Percentiles rank a stretch among this genome's conserved stretches.
phyloP scores from a whole-genome alignment of 2,797 vertebrate genomes.

The Lepus oiostolus region DNA sequence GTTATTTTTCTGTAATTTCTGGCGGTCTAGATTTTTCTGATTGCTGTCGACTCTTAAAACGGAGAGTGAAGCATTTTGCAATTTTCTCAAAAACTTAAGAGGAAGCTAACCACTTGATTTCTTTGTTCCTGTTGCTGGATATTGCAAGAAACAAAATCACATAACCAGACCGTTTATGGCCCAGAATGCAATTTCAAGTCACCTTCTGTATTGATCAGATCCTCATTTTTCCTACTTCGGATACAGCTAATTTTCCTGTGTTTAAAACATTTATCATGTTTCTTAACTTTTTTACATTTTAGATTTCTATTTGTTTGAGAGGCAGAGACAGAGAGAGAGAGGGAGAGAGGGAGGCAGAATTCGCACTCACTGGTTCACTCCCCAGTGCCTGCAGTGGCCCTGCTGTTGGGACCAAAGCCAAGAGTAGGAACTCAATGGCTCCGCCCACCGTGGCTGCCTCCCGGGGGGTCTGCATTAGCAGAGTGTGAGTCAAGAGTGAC shows the following conservation, averaged over 20 bases:
- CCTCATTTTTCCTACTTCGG: neutral
- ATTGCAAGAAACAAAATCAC: neutral
- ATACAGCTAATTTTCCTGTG: neutral
- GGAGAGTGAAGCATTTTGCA: slow-evolving; percentile 45
- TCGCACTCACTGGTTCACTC: too few relatives aligned
- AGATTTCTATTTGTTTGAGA: too few relatives aligned
- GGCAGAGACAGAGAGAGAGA: too few relatives aligned
- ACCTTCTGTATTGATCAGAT: neutral
- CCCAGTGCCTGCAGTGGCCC: too few relatives aligned
- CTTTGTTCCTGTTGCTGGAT: slow-evolving; percentile 18
- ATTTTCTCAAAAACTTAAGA: slow-evolving; percentile 63
- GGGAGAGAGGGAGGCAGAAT: too few relatives aligned
- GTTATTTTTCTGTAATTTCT: slow-evolving; percentile 49
- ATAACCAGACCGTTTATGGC: neutral
- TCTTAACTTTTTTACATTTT: neutral
- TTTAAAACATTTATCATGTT: neutral
- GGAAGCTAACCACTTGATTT: neutral
- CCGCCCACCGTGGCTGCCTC: too few relatives aligned
- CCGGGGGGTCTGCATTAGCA: too few relatives aligned
- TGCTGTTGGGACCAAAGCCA: too few relatives aligned
- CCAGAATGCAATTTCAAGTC: neutral
- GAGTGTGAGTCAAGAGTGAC: too few relatives aligned
- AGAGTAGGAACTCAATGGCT: too few relatives aligned
- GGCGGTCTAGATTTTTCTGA: slow-evolving; percentile 42
- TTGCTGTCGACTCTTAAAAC: slow-evolving; percentile 67